Evolutionary conservation across 2,797 vertebrate species (phyloP).

Genomic region (Gephyroberyx darwinii): DNA sequence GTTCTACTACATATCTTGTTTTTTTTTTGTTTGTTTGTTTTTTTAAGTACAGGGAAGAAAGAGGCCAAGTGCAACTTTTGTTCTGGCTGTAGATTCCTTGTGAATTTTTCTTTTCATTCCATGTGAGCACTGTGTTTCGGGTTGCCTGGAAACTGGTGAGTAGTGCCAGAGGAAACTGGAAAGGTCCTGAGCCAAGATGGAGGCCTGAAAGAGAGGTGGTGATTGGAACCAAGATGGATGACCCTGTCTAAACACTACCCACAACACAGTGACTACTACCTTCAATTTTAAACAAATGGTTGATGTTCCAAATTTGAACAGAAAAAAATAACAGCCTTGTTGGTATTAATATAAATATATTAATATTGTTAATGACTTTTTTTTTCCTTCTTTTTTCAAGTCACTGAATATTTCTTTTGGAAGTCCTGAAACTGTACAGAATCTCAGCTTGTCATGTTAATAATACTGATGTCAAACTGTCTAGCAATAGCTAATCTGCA

Average conservation of each 20-base stretch:
- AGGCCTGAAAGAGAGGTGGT: conserved; percentile 19
- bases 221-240: conserved; percentile 41
- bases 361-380: conserved; percentile 80
- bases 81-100: conserved; percentile 77
- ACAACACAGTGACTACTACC: conserved; percentile 74
- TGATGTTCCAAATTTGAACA: conserved; percentile 81
- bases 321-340: conserved; percentile 81
- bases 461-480: conserved; percentile 73
- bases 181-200: conserved; percentile 55
- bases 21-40: conserved; percentile 45
- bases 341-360: conserved; percentile 86
- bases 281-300: conserved; percentile 79
- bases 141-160: conserved; percentile 67
- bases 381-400: conserved; percentile 60
- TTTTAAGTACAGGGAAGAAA: conserved; percentile 58
- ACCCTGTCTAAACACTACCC: conserved; percentile 59
- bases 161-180: conserved; percentile 71
- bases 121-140: conserved; percentile 72
- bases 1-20: conserved; percentile 67
- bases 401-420: conserved; percentile 75
- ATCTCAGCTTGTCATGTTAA: conserved; percentile 76
- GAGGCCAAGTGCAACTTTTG: conserved; percentile 67
- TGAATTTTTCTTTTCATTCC: conserved; percentile 85
- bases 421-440: conserved; percentile 81
- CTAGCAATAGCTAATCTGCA: conserved; percentile 69